These are phyloP conservation scores for Onthophagus sagittarius DNA, from an alignment of 2,888 invertebrate genomes.

Conservation along the genomic window DNA sequence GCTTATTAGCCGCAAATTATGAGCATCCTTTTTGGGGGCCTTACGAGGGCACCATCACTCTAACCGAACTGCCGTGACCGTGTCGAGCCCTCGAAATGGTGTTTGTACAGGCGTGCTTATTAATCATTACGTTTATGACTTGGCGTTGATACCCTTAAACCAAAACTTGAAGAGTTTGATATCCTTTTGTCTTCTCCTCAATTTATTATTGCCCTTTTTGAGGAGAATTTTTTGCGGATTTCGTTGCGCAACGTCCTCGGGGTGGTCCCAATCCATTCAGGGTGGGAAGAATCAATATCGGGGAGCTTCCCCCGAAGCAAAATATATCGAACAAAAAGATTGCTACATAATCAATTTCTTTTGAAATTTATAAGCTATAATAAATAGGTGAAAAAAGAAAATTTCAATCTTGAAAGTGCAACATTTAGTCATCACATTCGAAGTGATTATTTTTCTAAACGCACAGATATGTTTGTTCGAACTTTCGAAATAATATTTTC, in stretches of 20 bases:
- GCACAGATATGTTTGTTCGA: background rate
- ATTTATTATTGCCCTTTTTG: background rate
- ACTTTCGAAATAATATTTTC: background rate
- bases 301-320: background rate
- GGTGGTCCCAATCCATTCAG: background rate
- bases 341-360: background rate
- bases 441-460: background rate
- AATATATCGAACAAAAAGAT: background rate
- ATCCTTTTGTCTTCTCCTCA: background rate
- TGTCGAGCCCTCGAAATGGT: background rate
- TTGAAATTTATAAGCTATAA: background rate
- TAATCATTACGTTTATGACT: background rate
- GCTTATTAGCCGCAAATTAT: slow-evolving; percentile 35
- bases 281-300: background rate
- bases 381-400: too few relatives aligned
- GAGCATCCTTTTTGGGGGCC: slow-evolving; percentile 8
- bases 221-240: background rate
- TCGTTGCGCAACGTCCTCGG: background rate
- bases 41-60: background rate
- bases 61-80: background rate
- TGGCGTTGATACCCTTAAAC: background rate
- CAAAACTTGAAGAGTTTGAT: too few relatives aligned
- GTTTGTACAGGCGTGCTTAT: background rate
- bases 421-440: background rate
- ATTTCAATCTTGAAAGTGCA: background rate